Evolutionary conservation across 2,797 vertebrate species (phyloP).

Genomic region (Adelosebastes latens): DNA sequence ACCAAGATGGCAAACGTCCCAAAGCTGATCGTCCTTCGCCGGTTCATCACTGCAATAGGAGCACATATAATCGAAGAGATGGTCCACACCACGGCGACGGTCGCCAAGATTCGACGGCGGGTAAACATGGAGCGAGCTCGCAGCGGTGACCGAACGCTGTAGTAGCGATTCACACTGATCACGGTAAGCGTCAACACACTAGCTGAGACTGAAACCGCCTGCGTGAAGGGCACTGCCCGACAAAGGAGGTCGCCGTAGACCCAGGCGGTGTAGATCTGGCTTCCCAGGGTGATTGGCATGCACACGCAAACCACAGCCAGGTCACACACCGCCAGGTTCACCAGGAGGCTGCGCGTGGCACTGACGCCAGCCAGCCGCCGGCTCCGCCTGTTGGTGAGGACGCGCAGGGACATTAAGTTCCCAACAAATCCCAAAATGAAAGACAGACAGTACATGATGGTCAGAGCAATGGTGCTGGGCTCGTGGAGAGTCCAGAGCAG

Average conservation of each 20-base stretch:
- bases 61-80: constrained; percentile 89
- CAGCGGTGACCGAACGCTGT: constrained; percentile 89
- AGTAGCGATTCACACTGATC: constrained; percentile 92
- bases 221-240: constrained; percentile 90
- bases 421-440: constrained; percentile 88
- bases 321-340: constrained; percentile 92
- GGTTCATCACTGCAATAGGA: constrained; percentile 91
- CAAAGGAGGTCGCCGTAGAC: constrained; percentile 93
- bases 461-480: constrained; percentile 86
- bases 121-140: constrained; percentile 91
- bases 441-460: constrained; percentile 85
- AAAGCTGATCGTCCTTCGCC: constrained; percentile 84
- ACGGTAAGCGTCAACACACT: constrained; percentile 91
- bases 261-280: constrained; percentile 91
- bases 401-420: constrained; percentile 90
- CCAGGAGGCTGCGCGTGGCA: constrained; percentile 88
- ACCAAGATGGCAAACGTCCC: constrained; percentile 86
- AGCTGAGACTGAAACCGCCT: constrained; percentile 90
- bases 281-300: constrained; percentile 92
- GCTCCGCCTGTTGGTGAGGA: constrained; percentile 85
- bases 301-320: constrained; percentile 93
- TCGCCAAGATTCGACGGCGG: constrained; percentile 84
- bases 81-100: constrained; percentile 88
- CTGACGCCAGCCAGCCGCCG: constrained; percentile 83
- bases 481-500: constrained; percentile 88